A percentile compares a stretch with the other conserved stretches of the same genome.
Conservation (phyloP, 1,140 invertebrate species). For the Yoshiicerus persimilis region DNA sequence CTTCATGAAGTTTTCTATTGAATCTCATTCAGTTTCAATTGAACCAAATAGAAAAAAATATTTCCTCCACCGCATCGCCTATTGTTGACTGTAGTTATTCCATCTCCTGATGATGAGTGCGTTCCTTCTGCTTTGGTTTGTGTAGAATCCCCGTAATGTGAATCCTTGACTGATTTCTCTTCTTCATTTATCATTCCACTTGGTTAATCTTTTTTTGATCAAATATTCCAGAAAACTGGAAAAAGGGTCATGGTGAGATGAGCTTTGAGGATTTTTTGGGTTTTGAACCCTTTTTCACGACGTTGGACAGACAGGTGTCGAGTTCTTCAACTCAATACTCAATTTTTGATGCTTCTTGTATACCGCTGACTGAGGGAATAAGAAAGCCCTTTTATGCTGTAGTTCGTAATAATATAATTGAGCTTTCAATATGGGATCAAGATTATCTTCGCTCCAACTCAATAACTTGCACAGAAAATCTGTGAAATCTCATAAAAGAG, state of each 20-base stretch:
- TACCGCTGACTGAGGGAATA: not conserved
- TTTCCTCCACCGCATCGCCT: not conserved
- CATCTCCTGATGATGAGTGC: not conserved
- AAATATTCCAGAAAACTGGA: conserved; percentile 19
- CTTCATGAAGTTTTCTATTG: not conserved
- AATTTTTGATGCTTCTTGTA: not conserved
- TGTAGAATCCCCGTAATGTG: not conserved
- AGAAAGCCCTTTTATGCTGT: not conserved
- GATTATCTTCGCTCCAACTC: conserved; percentile 10
- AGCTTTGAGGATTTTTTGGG: conserved; percentile 5
- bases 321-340: not conserved
- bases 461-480: not conserved
- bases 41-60: not conserved
- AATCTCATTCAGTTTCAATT: not conserved
- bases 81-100: not conserved
- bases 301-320: not conserved
- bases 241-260: conserved; percentile 5
- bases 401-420: not conserved
- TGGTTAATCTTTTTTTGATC: conserved; percentile 16
- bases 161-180: not conserved
- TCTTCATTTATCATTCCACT: conserved; percentile 22
- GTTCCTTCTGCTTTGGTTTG: not conserved
- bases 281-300: conserved; percentile 7
- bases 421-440: conserved; percentile 4
- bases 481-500: not conserved